phyloP scores from a whole-genome alignment of 2,797 vertebrate species.

The Anguilla marmorata region DNA sequence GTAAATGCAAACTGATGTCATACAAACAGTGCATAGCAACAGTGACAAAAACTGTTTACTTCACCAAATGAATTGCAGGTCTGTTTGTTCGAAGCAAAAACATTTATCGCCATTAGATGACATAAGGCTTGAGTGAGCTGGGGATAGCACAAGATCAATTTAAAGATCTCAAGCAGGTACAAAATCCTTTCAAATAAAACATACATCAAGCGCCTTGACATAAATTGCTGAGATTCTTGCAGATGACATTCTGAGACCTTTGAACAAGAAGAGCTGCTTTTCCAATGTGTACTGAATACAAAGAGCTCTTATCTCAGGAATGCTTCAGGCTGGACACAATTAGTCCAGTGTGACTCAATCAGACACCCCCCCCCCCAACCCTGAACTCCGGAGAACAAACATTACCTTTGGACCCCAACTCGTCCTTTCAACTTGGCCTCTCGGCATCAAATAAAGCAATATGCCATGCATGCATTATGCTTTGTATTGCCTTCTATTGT shows the following conservation, averaged over 20 bases:
- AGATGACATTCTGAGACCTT: conserved; percentile 29
- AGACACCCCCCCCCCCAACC: conserved; percentile 3
- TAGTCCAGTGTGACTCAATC: conserved; percentile 22
- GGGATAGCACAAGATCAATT: neutral
- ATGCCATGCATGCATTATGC: neutral
- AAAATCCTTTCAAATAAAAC: neutral
- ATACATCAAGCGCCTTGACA: conserved; percentile 33
- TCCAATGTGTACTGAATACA: conserved; percentile 12
- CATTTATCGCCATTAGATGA: neutral
- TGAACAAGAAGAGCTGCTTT: conserved; percentile 22
- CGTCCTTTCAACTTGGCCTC: conserved; percentile 14
- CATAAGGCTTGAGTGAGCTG: neutral
- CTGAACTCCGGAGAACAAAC: neutral
- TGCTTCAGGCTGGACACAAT: conserved; percentile 23
- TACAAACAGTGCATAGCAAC: neutral
- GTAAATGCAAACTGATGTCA: neutral
- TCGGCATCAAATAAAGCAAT: neutral
- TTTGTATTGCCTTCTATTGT: neutral
- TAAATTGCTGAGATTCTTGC: conserved; percentile 17
- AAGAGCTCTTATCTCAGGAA: conserved; percentile 20
- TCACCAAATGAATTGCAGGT: neutral
- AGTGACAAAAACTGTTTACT: neutral
- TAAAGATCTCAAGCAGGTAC: neutral
- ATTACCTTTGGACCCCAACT: conserved; percentile 11
- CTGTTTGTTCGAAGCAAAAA: neutral